These are phyloP conservation scores for Peromyscus polionotus DNA, from an alignment of 2,113 vertebrate genomes.

Conservation along the genomic window DNA sequence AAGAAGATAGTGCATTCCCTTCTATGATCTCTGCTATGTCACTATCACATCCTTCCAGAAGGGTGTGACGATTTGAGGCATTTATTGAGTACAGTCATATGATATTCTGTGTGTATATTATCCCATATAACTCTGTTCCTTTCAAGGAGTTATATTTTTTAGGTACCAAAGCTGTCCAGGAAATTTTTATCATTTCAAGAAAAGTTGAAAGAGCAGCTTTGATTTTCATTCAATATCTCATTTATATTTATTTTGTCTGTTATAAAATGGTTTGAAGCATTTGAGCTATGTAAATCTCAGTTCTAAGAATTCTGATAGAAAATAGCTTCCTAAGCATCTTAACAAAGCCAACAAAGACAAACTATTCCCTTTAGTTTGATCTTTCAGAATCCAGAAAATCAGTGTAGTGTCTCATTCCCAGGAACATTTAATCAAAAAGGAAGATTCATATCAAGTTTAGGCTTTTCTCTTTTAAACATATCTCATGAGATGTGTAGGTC, in stretches of 20 bases:
- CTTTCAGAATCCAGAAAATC: neutral
- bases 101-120: neutral
- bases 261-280: neutral
- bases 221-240: neutral
- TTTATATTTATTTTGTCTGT: neutral
- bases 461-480: neutral
- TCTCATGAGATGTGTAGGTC: neutral
- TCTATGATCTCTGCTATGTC: neutral
- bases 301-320: conserved; percentile 32
- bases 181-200: neutral
- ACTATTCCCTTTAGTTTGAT: neutral
- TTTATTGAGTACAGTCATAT: neutral
- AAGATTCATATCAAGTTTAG: neutral
- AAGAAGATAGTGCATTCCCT: neutral
- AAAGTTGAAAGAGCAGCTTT: neutral
- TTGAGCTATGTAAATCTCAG: neutral
- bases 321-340: neutral
- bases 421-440: conserved; percentile 5
- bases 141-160: neutral
- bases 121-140: neutral
- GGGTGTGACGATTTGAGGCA: neutral
- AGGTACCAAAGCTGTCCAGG: neutral
- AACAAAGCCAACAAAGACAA: conserved; percentile 4
- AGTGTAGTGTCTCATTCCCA: neutral
- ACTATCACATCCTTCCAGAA: neutral